Evolutionary conservation across 2,113 vertebrate genomes (phyloP).

Genomic region (Falco punctatus): DNA sequence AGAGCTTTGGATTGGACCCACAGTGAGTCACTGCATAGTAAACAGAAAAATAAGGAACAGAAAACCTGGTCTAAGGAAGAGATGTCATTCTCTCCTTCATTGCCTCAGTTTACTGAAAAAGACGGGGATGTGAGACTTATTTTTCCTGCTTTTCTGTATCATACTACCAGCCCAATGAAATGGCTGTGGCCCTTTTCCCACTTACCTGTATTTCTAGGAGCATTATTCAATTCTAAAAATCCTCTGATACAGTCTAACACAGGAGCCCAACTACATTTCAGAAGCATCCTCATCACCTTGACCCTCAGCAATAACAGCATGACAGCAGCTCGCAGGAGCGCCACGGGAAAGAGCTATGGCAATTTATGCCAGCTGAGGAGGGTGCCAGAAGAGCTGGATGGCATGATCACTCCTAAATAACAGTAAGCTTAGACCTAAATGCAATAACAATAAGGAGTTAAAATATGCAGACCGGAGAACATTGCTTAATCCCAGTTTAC

Average conservation of each 20-base stretch:
- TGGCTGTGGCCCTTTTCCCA: not conserved
- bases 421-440: not conserved
- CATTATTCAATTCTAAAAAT: not conserved
- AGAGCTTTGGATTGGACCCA: constrained; percentile 26
- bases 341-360: not conserved
- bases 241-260: not conserved
- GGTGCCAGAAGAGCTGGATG: not conserved
- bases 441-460: constrained; percentile 29
- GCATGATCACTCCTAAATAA: not conserved
- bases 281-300: not conserved
- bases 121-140: accelerated
- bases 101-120: not conserved
- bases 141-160: not conserved
- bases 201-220: not conserved
- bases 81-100: not conserved
- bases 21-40: not conserved
- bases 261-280: not conserved
- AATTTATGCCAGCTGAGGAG: not conserved
- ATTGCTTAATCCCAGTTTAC: constrained; percentile 35
- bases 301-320: not conserved
- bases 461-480: constrained; percentile 26
- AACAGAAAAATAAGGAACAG: not conserved
- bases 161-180: not conserved
- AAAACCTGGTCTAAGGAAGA: not conserved
- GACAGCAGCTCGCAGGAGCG: not conserved